phyloP scores from a whole-genome alignment of 2,113 vertebrate genomes.

The Macquaria ambigua region DNA sequence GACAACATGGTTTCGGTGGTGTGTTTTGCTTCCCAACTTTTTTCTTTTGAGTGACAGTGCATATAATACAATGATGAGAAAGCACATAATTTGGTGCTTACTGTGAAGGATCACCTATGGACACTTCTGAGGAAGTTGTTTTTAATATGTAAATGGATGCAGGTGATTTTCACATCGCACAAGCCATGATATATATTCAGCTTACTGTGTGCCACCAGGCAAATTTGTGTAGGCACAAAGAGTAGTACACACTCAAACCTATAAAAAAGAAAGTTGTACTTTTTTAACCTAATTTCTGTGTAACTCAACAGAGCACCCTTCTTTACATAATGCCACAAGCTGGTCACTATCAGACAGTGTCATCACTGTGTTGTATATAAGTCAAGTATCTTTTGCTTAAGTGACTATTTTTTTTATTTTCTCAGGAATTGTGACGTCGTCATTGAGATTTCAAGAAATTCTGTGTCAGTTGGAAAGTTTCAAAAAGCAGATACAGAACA shows the following conservation, averaged over 20 bases:
- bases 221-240: background rate
- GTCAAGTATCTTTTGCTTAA: background rate
- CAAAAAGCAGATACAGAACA: constrained; percentile 62
- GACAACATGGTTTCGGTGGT: background rate
- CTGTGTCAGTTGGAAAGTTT: constrained; percentile 61
- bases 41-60: background rate
- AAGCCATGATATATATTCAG: background rate
- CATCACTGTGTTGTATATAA: background rate
- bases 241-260: background rate
- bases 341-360: background rate
- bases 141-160: background rate
- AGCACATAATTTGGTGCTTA: background rate
- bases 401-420: background rate
- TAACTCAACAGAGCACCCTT: constrained; percentile 7
- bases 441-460: constrained; percentile 21
- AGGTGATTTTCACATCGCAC: background rate
- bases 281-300: background rate
- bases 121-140: constrained; percentile 18
- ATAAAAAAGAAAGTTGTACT: background rate
- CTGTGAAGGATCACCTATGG: background rate
- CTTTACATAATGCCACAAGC: constrained; percentile 1
- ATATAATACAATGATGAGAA: background rate
- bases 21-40: background rate
- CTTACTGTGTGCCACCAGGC: background rate
- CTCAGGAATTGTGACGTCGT: constrained; percentile 31